Evolutionary conservation across 2,113 vertebrate species (phyloP), one percentile per base, ranked within the genome.

Genomic region (Spilogale gracilis): DNA sequence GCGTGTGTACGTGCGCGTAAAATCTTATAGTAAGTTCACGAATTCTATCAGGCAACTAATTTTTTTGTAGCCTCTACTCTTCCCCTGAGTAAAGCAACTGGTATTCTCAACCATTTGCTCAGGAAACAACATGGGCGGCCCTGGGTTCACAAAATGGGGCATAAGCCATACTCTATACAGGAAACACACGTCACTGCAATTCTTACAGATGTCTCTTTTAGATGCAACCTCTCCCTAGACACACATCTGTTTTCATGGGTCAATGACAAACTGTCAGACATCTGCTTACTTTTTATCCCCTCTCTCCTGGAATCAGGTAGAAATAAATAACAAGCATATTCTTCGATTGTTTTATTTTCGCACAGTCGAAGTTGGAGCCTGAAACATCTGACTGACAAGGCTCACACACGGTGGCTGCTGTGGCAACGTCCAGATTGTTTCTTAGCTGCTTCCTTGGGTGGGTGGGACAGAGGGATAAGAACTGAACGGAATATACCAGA

Each of bases 31-130:
- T 65, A 76, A 87, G 12, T 6, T 90, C 86, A 87, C 76, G 30
- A 91, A 95, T 92, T 92, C 17, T 81, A 56, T 65, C 25, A 92
- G 43, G 32, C 74, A 87, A 83, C 25, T 90, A 83, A 91, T 89
- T 89, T 88, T 95, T 96, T 91, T 60, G 32, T 88, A 94, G 73
- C 17, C 48, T 87, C 30, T 50, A 7, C 65, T 84, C 81, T 82
- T 92, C 69, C 20, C 76, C 45, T 65, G 60, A 86, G 43, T 38
- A 14, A 87, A 82, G 56, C 32, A 92, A 80, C 80, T 91, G 88
- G 90, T 50, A 78, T 91, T 90, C 78, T 79, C 58, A 76, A 50
- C 58, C 74, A 78, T 82, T 78, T 93, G 80, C 71, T 84, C 43
- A 73, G 91, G 58, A 96, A 95, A 94, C 12, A 90, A 73, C 2